phyloP scores from a whole-genome alignment of 2,113 vertebrate genomes.

The Talpa occidentalis region DNA sequence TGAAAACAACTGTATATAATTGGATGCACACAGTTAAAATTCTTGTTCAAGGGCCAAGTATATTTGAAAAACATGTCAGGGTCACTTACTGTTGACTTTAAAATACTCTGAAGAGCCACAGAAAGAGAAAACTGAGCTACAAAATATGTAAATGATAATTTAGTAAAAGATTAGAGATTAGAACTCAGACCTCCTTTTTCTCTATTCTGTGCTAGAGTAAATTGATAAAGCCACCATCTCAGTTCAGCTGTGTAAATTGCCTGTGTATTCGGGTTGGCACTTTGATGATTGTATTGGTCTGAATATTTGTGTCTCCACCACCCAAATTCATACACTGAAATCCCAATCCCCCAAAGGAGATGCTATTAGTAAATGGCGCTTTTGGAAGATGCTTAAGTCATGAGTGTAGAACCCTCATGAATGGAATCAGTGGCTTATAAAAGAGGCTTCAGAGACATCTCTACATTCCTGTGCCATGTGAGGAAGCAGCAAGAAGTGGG shows the following conservation, averaged over 20 bases:
- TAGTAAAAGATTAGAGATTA: neutral
- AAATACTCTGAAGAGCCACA: slow-evolving; percentile 6
- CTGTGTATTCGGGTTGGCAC: neutral
- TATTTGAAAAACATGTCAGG: neutral
- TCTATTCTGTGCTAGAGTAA: neutral
- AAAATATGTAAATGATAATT: neutral
- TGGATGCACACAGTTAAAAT: too few species aligned
- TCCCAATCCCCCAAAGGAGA: neutral
- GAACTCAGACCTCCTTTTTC: neutral
- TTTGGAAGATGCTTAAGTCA: neutral
- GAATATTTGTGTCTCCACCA: too few species aligned
- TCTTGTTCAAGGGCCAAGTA: too few species aligned
- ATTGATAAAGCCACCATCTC: neutral
- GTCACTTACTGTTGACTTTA: neutral
- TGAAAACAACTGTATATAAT: too few species aligned
- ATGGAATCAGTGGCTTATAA: neutral
- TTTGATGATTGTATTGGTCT: neutral
- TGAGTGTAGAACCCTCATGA: neutral
- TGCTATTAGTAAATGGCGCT: neutral
- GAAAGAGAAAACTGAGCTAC: neutral
- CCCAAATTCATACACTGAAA: neutral
- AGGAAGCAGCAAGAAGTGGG: neutral
- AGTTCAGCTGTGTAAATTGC: neutral
- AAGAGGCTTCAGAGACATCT: neutral
- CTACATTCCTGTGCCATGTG: neutral